phyloP scores from a whole-genome alignment of 1,140 invertebrate genomes.

The Bombus soroeensis region DNA sequence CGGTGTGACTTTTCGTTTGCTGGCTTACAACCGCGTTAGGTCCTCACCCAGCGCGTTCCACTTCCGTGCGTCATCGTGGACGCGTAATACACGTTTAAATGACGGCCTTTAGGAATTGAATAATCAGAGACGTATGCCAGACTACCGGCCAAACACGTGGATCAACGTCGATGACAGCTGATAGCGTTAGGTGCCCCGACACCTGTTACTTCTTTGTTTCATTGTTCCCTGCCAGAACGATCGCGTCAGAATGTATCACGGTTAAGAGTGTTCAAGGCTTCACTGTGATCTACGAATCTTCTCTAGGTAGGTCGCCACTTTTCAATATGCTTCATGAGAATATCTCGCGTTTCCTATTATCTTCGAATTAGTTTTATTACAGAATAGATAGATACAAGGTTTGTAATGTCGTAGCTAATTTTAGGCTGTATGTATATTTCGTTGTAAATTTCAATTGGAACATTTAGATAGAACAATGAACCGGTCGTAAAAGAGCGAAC shows the following conservation, averaged over 20 bases:
- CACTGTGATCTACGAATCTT: not conserved
- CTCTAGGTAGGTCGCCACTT: not conserved
- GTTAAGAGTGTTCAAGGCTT: constrained; percentile 18
- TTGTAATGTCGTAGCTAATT: not conserved
- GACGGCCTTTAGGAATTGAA: constrained; percentile 38
- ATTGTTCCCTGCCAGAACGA: constrained; percentile 13
- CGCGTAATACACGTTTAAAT: not conserved
- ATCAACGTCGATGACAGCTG: constrained; percentile 36
- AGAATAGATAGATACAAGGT: not conserved
- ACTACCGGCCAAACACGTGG: constrained; percentile 56
- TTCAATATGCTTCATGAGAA: not conserved
- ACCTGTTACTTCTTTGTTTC: constrained; percentile 55
- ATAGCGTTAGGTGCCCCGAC: constrained; percentile 25
- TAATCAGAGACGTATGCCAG: constrained; percentile 54
- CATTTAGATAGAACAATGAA: not conserved
- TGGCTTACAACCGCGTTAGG: not conserved
- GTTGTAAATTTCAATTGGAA: not conserved
- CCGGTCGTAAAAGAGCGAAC: not conserved
- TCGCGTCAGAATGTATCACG: not conserved
- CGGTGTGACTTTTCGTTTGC: constrained; percentile 8
- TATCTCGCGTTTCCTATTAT: not conserved
- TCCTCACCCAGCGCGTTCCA: constrained; percentile 13
- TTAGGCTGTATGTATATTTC: too few relatives aligned
- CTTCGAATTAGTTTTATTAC: not conserved
- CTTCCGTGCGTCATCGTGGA: constrained; percentile 36